Evolutionary conservation across 2,888 invertebrate species (phyloP), one percentile per base, ranked within the genome.

Genomic region (Lepeophtheirus nordmannii): DNA sequence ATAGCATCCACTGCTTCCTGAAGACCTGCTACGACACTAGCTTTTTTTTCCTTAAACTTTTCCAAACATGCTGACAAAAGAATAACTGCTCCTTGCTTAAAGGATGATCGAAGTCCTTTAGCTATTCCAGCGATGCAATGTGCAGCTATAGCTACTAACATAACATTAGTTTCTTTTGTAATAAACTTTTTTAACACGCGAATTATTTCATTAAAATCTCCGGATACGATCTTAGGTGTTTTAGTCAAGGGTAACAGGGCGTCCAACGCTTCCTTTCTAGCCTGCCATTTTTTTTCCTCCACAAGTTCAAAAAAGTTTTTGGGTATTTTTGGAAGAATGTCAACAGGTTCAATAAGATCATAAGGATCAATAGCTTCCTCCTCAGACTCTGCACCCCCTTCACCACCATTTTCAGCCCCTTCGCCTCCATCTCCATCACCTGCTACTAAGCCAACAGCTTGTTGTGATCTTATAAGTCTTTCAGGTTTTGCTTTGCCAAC

Each of bases 11-110:
- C 85, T 8, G 92, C 89, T 68, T 96, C 94, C 65, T 89, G 79
- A 58, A 98, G 77, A 0, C 89, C 86, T 1, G 82, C 75, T 0
- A 97, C 91, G 1, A 97, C 94, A 73, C 84, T 86, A 1, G 85
- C 80, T 73, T 98, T 98, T 79, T 94, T 97, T 76, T 98, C 97
- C 73, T 93, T 93, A 74, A 97, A 97, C 77, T 97, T 98, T 72
- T 97, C 96, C 41, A 98, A 76, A 62, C 94, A 80, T 0, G 86
- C 74, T 79, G 86, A 81, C 1, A 89, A 78, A 71, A 87, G 86
- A 0, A 84, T 83, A 30, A 81, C 77, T 0, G 93, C 86, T 77
- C 92, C 93, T 0, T 85, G 83, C 11, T 85, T 82, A 77, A 94
- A 98, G 68, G 86, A 84, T 74, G 86, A 87, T 67, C 92, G 86